Conservation (phyloP, 2,797 vertebrate species). For the Mionectes olivaceus region DNA sequence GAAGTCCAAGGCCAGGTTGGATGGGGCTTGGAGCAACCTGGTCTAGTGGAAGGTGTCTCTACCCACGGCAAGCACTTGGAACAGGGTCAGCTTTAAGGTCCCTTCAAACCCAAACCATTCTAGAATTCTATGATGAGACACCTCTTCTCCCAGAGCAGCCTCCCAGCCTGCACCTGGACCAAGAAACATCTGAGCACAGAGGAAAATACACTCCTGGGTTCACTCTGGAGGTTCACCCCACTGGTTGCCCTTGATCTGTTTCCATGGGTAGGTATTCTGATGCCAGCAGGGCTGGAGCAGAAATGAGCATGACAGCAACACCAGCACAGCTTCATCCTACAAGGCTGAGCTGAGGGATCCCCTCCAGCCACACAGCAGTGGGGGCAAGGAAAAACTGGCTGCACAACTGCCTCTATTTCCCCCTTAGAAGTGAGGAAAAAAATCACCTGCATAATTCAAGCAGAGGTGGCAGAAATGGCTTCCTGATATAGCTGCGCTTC, state of each 20-base stretch:
- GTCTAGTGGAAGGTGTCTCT: background rate
- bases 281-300: background rate
- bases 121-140: background rate
- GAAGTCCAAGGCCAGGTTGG: background rate
- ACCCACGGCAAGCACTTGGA: background rate
- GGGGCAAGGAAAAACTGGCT: background rate
- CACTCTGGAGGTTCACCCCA: background rate
- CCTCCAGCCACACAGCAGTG: background rate
- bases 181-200: background rate
- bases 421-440: background rate
- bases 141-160: background rate
- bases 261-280: background rate
- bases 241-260: background rate
- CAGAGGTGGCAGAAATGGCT: conserved; percentile 55
- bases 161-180: background rate
- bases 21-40: background rate
- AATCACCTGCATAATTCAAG: conserved; percentile 45
- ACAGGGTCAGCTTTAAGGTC: background rate
- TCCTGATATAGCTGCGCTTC: conserved; percentile 54
- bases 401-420: background rate
- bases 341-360: background rate
- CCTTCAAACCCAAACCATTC: background rate
- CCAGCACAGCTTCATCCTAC: background rate
- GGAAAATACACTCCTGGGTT: rapidly evolving
- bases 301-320: rapidly evolving